Evolutionary conservation across 2,797 vertebrate genomes (phyloP).

Genomic region (Muraenolepis orangiensis): DNA sequence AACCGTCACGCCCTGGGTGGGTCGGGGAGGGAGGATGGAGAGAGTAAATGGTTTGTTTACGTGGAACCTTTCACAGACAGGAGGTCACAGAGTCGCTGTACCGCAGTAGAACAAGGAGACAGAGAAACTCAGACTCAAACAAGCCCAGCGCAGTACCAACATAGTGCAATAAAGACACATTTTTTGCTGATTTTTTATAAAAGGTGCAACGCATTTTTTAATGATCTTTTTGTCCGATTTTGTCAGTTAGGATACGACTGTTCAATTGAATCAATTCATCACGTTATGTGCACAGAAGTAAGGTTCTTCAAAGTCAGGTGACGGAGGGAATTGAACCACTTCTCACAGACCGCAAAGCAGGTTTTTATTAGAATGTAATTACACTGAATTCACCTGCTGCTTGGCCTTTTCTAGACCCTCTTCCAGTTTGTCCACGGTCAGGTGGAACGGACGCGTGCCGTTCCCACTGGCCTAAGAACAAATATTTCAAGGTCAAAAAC

Average conservation of each 20-base stretch:
- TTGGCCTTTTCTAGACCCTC: constrained; percentile 76
- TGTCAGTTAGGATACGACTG: neutral
- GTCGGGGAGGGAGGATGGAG: neutral
- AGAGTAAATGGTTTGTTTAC: neutral
- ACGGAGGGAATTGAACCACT: neutral
- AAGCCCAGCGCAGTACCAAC: neutral
- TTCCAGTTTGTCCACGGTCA: constrained; percentile 89
- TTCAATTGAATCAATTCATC: neutral
- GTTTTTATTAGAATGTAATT: neutral
- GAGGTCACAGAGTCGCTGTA: neutral
- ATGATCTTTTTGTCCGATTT: neutral
- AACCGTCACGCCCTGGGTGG: constrained; percentile 78
- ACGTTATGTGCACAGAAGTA: neutral
- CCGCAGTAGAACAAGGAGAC: neutral
- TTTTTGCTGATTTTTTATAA: too few species aligned
- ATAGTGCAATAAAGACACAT: too few species aligned
- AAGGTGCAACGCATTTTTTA: neutral
- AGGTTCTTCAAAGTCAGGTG: neutral
- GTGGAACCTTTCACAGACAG: neutral
- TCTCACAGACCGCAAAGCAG: neutral
- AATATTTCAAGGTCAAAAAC: neutral
- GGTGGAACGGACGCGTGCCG: constrained; percentile 83
- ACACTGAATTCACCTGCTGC: constrained; percentile 75
- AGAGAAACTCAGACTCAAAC: too few species aligned
- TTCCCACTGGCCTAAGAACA: constrained; percentile 71